These are phyloP conservation scores for Lithophane socia DNA, from an alignment of 2,888 invertebrate genomes.

Conservation along the genomic window DNA sequence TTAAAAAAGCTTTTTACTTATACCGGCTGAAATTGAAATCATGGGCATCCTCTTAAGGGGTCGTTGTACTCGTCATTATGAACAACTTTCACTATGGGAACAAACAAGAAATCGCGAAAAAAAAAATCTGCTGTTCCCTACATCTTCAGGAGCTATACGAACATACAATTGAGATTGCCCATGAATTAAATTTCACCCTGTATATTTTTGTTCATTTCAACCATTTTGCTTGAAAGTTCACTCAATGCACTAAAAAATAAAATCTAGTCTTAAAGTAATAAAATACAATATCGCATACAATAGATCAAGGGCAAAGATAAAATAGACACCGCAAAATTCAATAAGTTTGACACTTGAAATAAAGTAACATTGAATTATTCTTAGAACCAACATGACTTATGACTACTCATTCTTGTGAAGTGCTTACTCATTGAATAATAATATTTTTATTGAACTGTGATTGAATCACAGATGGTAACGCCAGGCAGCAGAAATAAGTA, in stretches of 20 bases:
- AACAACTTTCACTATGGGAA: too few species aligned
- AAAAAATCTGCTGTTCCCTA: too few species aligned
- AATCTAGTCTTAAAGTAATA: neutral
- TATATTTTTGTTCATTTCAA: neutral
- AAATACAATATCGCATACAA: neutral
- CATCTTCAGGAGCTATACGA: too few species aligned
- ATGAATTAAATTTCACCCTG: too few species aligned
- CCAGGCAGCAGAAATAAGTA: neutral
- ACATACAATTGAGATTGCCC: too few species aligned
- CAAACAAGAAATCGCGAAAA: too few species aligned
- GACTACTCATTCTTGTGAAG: constrained; percentile 16
- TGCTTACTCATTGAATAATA: neutral
- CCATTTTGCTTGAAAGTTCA: constrained; percentile 3
- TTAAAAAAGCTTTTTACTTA: too few species aligned
- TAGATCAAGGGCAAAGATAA: constrained; percentile 26
- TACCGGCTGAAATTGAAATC: too few species aligned
- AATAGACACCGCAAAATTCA: constrained; percentile 11
- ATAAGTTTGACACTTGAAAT: constrained; percentile 32
- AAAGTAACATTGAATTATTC: constrained; percentile 32
- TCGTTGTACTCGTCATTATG: too few species aligned
- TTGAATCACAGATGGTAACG: neutral
- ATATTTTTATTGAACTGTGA: constrained; percentile 16
- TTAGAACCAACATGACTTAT: constrained; percentile 22
- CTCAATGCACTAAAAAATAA: constrained; percentile 4
- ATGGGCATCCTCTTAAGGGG: too few species aligned